A percentile compares a stretch with the other conserved stretches of the same genome.
phyloP scores from a whole-genome alignment of 37 sponge, comb jelly and placozoan species.

The Chondrosia reniformis region DNA sequence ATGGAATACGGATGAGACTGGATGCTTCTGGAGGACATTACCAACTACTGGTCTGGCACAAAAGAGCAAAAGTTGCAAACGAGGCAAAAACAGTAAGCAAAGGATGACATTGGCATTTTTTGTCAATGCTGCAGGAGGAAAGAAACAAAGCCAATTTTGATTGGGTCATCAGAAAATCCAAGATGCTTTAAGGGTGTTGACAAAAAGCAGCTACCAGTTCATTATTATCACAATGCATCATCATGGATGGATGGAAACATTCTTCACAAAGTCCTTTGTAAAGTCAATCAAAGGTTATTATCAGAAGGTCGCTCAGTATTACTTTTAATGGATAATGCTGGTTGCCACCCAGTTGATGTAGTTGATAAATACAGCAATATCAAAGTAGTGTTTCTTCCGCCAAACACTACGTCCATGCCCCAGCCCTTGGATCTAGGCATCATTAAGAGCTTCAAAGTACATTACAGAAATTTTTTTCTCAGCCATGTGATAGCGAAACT shows the following conservation, averaged over 20 bases:
- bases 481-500: conserved; percentile 35
- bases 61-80: conserved; percentile 47
- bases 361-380: conserved; percentile 58
- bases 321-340: conserved; percentile 67
- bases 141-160: conserved; percentile 51
- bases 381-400: conserved; percentile 47
- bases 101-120: conserved; percentile 55
- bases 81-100: conserved; percentile 51
- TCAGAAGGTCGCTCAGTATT: conserved; percentile 32
- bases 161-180: conserved; percentile 71
- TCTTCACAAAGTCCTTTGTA: conserved; percentile 40
- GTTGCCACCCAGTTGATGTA: conserved; percentile 47
- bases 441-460: conserved; percentile 63
- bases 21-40: conserved; percentile 51
- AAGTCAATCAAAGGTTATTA: conserved; percentile 25
- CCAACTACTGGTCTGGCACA: conserved; percentile 50
- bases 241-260: conserved; percentile 67
- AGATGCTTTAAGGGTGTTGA: conserved; percentile 53
- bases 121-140: conserved; percentile 52
- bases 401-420: conserved; percentile 58
- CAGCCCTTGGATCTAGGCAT: conserved; percentile 71
- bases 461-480: conserved; percentile 34
- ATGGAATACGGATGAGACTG: conserved; percentile 53
- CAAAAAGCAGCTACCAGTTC: conserved; percentile 47
- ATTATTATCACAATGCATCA: conserved; percentile 56